Evolutionary conservation across 2,113 vertebrate species (phyloP).

Genomic region (Casuarius casuarius): DNA sequence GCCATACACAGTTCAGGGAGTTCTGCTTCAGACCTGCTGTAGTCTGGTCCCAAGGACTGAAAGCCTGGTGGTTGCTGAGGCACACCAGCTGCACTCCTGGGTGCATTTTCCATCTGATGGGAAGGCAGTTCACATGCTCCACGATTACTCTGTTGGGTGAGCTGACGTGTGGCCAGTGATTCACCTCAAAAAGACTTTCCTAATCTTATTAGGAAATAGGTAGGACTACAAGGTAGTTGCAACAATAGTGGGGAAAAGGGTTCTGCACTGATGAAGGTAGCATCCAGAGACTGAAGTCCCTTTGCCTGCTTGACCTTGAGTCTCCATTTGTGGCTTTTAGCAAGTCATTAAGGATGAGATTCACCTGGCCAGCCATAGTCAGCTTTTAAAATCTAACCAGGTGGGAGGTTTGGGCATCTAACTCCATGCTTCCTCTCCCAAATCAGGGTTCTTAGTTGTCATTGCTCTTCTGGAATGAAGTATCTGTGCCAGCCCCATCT

Average conservation of each 20-base stretch:
- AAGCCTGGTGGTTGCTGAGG: fast-evolving
- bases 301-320: not conserved
- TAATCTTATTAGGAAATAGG: no score
- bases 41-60: fast-evolving
- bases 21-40: not conserved
- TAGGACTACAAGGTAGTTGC: not conserved
- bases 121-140: not conserved
- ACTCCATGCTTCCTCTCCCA: not conserved
- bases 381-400: not conserved
- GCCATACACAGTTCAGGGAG: not conserved
- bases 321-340: not conserved
- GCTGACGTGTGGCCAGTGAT: not conserved
- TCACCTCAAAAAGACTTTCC: not conserved
- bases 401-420: not conserved
- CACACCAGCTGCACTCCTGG: not conserved
- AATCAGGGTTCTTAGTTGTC: not conserved
- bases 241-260: not conserved
- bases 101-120: not conserved
- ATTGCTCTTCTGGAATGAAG: not conserved
- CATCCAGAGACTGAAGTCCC: not conserved
- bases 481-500: not conserved
- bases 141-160: not conserved
- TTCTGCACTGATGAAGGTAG: not conserved
- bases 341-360: not conserved
- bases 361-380: not conserved